phyloP scores from a whole-genome alignment of 2,113 vertebrate species.

The Gyps fulvus region DNA sequence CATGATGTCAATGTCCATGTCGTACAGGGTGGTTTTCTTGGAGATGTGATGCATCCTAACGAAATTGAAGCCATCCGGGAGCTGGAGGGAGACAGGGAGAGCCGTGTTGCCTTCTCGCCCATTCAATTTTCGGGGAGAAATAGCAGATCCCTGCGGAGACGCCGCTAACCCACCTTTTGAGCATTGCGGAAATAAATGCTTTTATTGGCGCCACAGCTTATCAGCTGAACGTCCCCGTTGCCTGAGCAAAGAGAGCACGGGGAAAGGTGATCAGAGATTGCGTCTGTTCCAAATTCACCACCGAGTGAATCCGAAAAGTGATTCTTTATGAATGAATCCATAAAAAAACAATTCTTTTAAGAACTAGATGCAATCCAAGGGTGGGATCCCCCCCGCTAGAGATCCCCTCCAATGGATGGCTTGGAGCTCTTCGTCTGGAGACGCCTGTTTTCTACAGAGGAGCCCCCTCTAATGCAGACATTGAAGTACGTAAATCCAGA shows the following conservation, averaged over 20 bases:
- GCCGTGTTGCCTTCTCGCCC: rapidly evolving
- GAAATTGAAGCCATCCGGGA: constrained; percentile 71
- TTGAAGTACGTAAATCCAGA: not conserved
- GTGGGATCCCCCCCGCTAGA: rapidly evolving
- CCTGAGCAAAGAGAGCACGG: constrained; percentile 53
- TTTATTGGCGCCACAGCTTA: constrained; percentile 91
- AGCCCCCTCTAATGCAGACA: rapidly evolving
- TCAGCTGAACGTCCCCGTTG: constrained; percentile 75
- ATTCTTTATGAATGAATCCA: not conserved
- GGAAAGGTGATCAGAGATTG: no score
- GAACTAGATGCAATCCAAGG: no score
- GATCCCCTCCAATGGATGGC: rapidly evolving
- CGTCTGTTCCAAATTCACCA: rapidly evolving
- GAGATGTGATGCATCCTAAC: constrained; percentile 84
- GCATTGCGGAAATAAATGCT: constrained; percentile 88
- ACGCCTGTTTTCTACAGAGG: rapidly evolving
- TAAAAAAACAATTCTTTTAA: not conserved
- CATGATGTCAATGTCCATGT: constrained; percentile 86
- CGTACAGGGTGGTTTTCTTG: constrained; percentile 87
- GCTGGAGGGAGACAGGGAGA: constrained; percentile 46
- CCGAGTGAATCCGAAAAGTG: rapidly evolving
- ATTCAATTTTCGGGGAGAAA: rapidly evolving
- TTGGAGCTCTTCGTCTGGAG: not conserved
- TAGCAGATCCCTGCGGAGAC: rapidly evolving
- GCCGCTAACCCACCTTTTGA: constrained; percentile 70